Conservation (phyloP, 1,140 invertebrate genomes). For the Nymphalis io region DNA sequence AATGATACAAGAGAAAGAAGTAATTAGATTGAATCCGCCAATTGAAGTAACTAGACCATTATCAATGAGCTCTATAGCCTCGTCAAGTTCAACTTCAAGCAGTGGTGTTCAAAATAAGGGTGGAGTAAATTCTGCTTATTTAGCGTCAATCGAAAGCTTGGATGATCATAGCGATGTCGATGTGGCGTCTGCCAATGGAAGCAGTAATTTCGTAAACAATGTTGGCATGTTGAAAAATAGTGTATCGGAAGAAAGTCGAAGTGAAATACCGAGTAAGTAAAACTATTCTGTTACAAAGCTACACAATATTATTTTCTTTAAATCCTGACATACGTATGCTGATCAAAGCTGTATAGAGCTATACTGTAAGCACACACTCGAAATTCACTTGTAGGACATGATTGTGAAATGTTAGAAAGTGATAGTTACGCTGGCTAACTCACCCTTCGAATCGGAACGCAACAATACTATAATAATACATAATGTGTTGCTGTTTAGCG, state of each 20-base stretch:
- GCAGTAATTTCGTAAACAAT: conserved; percentile 81
- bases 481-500: no score
- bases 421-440: no score
- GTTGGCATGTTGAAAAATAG: conserved; percentile 75
- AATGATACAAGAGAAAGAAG: conserved; percentile 60
- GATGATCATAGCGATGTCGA: conserved; percentile 85
- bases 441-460: no score
- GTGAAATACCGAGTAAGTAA: conserved; percentile 62
- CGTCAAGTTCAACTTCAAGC: conserved; percentile 87
- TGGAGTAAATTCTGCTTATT: conserved; percentile 83
- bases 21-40: conserved; percentile 60
- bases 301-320: no score
- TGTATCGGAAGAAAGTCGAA: conserved; percentile 70
- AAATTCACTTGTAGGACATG: no score
- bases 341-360: no score
- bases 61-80: conserved; percentile 91
- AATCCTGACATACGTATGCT: no score
- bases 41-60: conserved; percentile 82
- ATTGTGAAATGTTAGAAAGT: no score
- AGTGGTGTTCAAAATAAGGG: conserved; percentile 82
- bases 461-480: no score
- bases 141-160: conserved; percentile 90
- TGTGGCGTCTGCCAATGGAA: conserved; percentile 80
- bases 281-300: not conserved
- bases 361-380: no score